Evolutionary conservation across 2,797 vertebrate genomes (phyloP), one percentile per base, ranked within the genome.

Genomic region (Arctocebus calabarensis): DNA sequence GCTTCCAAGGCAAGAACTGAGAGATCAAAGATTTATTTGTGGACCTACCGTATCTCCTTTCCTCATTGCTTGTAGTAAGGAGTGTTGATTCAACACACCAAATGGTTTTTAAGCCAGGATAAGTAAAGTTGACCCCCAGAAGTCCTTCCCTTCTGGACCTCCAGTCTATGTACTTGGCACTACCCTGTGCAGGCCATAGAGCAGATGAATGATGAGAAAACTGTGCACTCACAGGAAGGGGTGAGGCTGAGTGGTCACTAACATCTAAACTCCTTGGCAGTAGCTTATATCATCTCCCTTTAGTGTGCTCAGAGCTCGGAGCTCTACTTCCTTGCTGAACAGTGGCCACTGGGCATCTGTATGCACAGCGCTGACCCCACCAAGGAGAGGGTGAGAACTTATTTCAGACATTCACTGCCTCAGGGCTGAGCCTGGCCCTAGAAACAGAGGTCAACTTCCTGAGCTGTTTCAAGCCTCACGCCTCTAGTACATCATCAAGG

Each of bases 1-100:
- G 70, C 27, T 86, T 90, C 57, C 3, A 2, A 88, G 57, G 74
- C 20, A 90, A 75, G 23, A 88, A 70, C 12, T 68, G 48, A 75
- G 66, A 79, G n/a, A 88, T 88, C 29, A 70, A 29, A 91, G 16
- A 81, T 52, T 73, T 70, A 20, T 86, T 9, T n/a, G 3, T 45
- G 48, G 20, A 55, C 68, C 16, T 81, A 29, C 29, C 37, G 3
- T 29, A 6, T 85, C 87, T 84, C 34, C 22, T 12, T 57, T 64
- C 12, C 34, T 90, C 12, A 0, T 3, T 48, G 29, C 68, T 74
- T 68, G 64, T 75, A 59, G 84, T 25, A 43, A 78, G 66, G 55
- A 64, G n/a, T 48, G 29, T 93, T 71, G 61, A 61, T 23, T 83
- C 74, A 93, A 92, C 25, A 84, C 3, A 68, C 6, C 40, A 73